Conservation (phyloP, 2,797 vertebrate genomes). For the Brachyrhaphis roseni region DNA sequence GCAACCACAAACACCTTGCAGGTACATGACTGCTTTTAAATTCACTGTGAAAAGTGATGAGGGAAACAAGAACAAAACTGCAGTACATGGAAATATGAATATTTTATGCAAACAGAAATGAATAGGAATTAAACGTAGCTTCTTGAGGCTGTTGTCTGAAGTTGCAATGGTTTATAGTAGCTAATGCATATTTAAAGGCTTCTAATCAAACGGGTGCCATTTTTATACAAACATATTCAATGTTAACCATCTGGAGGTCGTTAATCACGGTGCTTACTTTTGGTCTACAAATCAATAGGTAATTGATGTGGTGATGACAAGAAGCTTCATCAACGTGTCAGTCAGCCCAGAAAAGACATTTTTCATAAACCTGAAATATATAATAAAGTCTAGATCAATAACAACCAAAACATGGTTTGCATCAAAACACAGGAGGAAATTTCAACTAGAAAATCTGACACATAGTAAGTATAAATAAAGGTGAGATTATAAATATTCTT, state of each 20-base stretch:
- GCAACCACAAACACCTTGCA: not conserved
- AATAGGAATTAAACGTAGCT: not conserved
- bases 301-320: slow-evolving; percentile 4
- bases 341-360: not conserved
- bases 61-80: not conserved
- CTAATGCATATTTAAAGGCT: not conserved
- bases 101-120: not conserved
- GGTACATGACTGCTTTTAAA: slow-evolving; percentile 8
- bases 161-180: not conserved
- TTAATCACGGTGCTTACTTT: not conserved
- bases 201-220: not conserved
- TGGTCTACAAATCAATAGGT: slow-evolving; percentile 8
- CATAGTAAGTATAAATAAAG: not conserved
- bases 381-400: slow-evolving; percentile 1
- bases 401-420: not conserved
- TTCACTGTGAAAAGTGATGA: not conserved
- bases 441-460: not conserved
- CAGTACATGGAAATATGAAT: not conserved
- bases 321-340: not conserved
- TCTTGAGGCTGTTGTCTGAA: not conserved
- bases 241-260: not conserved
- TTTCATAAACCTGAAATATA: slow-evolving; percentile 11
- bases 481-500: not conserved
- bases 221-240: not conserved
- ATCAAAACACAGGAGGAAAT: not conserved